Conservation (phyloP, 64 coral and sea anemone species). For the Montipora efflorescens region DNA sequence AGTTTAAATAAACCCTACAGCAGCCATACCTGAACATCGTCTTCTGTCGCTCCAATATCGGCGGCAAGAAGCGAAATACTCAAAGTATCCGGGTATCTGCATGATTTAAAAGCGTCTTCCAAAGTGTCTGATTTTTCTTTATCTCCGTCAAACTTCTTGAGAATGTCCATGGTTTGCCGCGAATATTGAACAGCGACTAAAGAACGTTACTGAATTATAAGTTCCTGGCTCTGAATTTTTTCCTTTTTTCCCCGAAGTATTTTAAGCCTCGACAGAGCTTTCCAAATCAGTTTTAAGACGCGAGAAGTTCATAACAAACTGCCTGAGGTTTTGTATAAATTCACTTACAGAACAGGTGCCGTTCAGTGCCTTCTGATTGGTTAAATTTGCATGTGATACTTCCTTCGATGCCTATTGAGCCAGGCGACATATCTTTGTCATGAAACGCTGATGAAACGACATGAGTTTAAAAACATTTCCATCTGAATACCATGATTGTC, state of each 20-base stretch:
- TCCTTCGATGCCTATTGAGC: not conserved
- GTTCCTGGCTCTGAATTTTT: not conserved
- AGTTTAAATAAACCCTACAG: too few relatives aligned
- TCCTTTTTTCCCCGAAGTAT: not conserved
- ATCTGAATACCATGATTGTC: not conserved
- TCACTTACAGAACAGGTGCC: not conserved
- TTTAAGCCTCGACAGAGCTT: not conserved
- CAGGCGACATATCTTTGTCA: not conserved
- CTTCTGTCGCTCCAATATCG: slow-evolving; percentile 74
- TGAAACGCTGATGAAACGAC: too few relatives aligned
- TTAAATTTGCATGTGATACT: not conserved
- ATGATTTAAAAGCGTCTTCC: slow-evolving; percentile 77
- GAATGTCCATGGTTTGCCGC: slow-evolving; percentile 2
- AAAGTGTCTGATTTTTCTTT: slow-evolving; percentile 37
- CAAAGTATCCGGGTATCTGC: slow-evolving; percentile 65
- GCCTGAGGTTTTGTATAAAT: slow-evolving; percentile 2
- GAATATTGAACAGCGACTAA: not conserved
- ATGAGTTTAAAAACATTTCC: not conserved
- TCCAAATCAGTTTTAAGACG: not conserved
- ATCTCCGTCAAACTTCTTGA: slow-evolving; percentile 20
- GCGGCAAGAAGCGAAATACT: slow-evolving; percentile 72
- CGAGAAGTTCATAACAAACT: not conserved
- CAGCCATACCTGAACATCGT: slow-evolving; percentile 63
- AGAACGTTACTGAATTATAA: too few relatives aligned
- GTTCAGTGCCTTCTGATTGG: not conserved